Evolutionary conservation across 1,140 invertebrate species (phyloP).

Genomic region (Leptinotarsa lineolata): DNA sequence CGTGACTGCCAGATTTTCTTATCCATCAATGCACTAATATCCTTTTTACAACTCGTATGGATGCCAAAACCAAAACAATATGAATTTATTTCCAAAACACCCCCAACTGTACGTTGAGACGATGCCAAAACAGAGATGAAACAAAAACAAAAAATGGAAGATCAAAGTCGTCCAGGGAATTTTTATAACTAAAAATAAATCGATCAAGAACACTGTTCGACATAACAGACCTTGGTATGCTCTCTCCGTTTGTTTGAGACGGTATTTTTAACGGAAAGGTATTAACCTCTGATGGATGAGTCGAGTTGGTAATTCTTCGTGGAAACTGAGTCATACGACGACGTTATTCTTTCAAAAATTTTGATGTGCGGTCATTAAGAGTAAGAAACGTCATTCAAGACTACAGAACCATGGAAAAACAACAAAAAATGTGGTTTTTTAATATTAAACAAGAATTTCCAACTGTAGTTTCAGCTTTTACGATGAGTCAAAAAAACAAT

Average conservation of each 20-base stretch:
- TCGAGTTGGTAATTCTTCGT: not conserved
- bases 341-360: no score
- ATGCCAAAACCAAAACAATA: not conserved
- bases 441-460: no score
- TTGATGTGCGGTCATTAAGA: no score
- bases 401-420: no score
- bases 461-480: no score
- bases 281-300: not conserved
- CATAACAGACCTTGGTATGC: conserved; percentile 2
- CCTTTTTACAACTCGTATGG: not conserved
- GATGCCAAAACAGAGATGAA: not conserved
- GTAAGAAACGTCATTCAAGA: no score
- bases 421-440: no score
- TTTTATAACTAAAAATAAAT: conserved; percentile 9
- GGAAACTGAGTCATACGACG: not conserved
- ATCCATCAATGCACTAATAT: no score
- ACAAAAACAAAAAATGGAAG: conserved; percentile 1
- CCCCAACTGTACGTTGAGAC: not conserved
- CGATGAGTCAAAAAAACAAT: no score
- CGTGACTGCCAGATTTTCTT: no score
- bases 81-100: not conserved
- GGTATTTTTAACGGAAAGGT: conserved; percentile 5
- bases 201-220: not conserved
- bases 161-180: conserved; percentile 4
- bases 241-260: not conserved